phyloP scores from a whole-genome alignment of 2,797 vertebrate genomes.

The Cichlasoma orientale region DNA sequence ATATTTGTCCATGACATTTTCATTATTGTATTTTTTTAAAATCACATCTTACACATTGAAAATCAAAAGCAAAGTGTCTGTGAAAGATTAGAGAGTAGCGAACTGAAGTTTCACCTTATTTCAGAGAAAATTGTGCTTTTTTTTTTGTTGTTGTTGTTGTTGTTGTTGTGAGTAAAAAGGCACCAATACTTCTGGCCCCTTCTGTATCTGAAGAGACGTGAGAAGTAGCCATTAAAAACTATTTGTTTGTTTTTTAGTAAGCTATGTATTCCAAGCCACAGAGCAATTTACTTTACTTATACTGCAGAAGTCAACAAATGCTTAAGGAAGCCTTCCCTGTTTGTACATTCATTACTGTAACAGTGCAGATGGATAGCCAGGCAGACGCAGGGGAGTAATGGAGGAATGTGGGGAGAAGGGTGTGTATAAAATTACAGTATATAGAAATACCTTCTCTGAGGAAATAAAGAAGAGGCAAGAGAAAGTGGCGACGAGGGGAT shows the following conservation, averaged over 20 bases:
- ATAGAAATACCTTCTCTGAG: constrained; percentile 51
- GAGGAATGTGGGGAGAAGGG: constrained; percentile 15
- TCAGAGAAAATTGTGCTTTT: not conserved
- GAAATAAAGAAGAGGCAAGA: constrained; percentile 55
- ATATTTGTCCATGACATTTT: not conserved
- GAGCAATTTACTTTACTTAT: constrained; percentile 32
- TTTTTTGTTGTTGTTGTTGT: not conserved
- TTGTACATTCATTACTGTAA: constrained; percentile 48
- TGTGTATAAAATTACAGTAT: constrained; percentile 40
- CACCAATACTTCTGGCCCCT: not conserved
- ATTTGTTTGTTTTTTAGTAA: constrained; percentile 25
- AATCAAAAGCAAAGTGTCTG: not conserved
- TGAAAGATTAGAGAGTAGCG: not conserved
- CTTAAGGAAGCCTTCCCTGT: constrained; percentile 49
- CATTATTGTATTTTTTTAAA: not conserved
- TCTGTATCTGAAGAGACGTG: constrained; percentile 18
- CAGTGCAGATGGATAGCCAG: constrained; percentile 40
- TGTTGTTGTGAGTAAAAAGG: not conserved
- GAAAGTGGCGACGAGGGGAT: constrained; percentile 29
- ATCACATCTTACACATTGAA: not conserved
- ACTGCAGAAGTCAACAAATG: constrained; percentile 50
- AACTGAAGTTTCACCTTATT: not conserved
- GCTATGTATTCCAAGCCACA: constrained; percentile 24
- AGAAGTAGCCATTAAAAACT: constrained; percentile 14
- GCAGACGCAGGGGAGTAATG: not conserved